These are phyloP conservation scores for Psylliodes chrysocephalus DNA, from an alignment of 2,888 invertebrate species.

Conservation along the genomic window DNA sequence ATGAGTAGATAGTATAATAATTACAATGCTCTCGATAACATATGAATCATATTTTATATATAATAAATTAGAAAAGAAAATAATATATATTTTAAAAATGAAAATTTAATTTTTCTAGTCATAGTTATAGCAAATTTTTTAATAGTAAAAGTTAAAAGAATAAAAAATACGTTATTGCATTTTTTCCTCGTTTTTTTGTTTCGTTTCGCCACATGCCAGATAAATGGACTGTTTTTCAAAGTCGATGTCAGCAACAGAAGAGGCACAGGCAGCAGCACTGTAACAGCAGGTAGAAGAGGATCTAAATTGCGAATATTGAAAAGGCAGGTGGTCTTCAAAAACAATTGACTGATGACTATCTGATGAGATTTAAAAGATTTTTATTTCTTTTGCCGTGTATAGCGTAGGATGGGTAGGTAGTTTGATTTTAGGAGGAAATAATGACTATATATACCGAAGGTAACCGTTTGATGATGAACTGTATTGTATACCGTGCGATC, in stretches of 20 bases:
- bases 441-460: too few species aligned
- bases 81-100: too few species aligned
- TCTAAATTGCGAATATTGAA: conserved; percentile 47
- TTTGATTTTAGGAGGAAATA: not conserved
- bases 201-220: conserved; percentile 28
- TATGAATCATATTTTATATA: too few species aligned
- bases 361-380: not conserved
- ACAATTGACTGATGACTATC: conserved; percentile 35
- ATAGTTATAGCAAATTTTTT: too few species aligned
- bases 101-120: too few species aligned
- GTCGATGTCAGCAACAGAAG: conserved; percentile 24
- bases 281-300: conserved; percentile 40
- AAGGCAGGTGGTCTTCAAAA: conserved; percentile 47
- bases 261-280: conserved; percentile 6
- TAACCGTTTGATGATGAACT: too few species aligned
- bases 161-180: too few species aligned
- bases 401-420: not conserved
- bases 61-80: too few species aligned
- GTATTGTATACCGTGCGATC: too few species aligned
- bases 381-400: conserved; percentile 1
- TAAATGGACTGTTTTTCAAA: conserved; percentile 32
- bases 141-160: too few species aligned
- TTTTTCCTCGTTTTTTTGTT: conserved; percentile 5
- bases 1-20: too few species aligned
- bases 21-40: too few species aligned